Base-by-base conservation (phyloP, 2,888 invertebrate species). In the Rotaria socialis region DNA sequence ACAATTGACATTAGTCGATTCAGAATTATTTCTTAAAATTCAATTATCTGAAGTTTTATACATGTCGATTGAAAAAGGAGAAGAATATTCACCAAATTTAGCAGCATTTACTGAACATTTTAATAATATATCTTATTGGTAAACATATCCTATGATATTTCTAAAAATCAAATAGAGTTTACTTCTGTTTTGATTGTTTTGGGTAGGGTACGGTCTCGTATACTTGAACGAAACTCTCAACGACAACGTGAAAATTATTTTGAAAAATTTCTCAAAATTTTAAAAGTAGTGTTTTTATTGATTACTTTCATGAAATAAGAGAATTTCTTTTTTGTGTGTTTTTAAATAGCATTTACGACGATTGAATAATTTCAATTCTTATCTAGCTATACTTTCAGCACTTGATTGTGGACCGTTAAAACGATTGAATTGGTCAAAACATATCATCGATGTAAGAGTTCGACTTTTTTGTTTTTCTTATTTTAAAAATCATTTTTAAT, bases 101-200 rank as follows among this genome's bases (percentile, higher is more conserved):
- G 97, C 96, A 56, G 93, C 95, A 88, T 99, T 99, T 91, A 99
- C 99, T 0, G 97, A 97, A 91, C 98, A 99, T 92, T 99, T 99
- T 92, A 99, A 99, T 91, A 97, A 98, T 92, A 96, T 97, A 96
- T 97, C 97, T 87, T 97, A 95, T 90, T 97, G 97, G 97, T 93
- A 90, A 90, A 91, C 75, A 47, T 47, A 11, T 47, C 11, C 7
- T 47, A 47, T 47, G 47, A 47, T 10, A 47, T 47, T 47, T 47
- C 47, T 47, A 35, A 50, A 50, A 50, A 50, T 14, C 8, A 14
- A 50, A 50, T 50, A 50, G 14, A 50, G 14, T 11, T 50, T 14
- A 50, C 8, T 50, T 50, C 8, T 50, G 1, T 14, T 0, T 14
- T 19, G 27, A 35, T 41, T 84, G 24, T 27, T 50, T 47, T 60